These are phyloP conservation scores for Aurelia sp. DNA, from an alignment of 30 jellyfish, hydroid and myxozoan species.

Conservation along the genomic window DNA sequence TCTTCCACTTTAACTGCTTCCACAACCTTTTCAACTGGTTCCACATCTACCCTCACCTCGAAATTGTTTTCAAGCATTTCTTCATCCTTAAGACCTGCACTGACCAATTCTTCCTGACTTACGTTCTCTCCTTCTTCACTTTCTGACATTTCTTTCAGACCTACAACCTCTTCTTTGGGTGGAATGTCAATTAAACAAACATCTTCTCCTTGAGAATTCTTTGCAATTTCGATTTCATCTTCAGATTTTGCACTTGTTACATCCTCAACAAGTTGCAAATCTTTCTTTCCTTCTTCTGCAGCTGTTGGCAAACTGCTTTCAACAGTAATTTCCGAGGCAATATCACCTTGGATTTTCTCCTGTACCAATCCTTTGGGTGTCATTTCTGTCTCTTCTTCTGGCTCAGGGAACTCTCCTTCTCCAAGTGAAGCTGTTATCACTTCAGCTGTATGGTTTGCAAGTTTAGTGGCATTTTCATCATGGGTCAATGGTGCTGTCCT, in stretches of 20 bases:
- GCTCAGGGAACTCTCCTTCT: too few species aligned
- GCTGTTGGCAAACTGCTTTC: background rate
- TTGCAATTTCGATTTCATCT: background rate
- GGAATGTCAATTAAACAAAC: constrained; percentile 10
- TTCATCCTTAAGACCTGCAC: background rate
- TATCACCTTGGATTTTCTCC: background rate
- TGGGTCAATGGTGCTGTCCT: background rate
- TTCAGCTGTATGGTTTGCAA: too few species aligned
- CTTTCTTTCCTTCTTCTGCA: background rate
- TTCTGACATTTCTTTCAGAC: background rate
- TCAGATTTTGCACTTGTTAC: background rate
- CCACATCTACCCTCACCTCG: too few species aligned
- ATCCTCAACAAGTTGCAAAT: background rate
- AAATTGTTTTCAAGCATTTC: too few species aligned
- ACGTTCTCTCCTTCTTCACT: too few species aligned
- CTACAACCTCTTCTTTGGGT: background rate
- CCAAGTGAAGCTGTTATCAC: too few species aligned
- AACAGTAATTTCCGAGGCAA: background rate
- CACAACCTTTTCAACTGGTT: too few species aligned
- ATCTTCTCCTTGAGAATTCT: constrained; percentile 39
- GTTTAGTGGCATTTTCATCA: constrained; percentile 2
- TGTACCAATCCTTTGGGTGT: too few species aligned
- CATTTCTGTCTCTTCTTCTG: too few species aligned
- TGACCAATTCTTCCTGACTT: constrained; percentile 1
- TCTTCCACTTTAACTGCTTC: too few species aligned